Evolutionary conservation across 2,113 vertebrate genomes (phyloP).

Genomic region (Hyperopisus bebe): DNA sequence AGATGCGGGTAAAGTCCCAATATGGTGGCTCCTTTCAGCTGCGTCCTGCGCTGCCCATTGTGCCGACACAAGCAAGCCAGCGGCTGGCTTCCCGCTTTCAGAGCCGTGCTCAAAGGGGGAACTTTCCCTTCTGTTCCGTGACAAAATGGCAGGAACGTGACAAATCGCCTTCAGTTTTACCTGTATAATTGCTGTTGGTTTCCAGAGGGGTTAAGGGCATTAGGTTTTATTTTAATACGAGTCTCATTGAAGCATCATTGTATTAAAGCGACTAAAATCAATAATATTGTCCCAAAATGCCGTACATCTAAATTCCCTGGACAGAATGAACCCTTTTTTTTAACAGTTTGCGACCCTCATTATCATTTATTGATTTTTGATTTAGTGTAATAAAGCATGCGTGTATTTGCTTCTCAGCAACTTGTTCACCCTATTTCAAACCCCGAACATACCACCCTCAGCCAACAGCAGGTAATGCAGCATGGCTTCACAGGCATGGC

Average conservation of each 20-base stretch:
- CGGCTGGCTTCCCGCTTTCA: background rate
- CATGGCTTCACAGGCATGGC: background rate
- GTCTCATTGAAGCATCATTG: background rate
- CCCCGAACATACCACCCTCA: background rate
- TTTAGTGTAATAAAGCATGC: background rate
- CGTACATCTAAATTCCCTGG: background rate
- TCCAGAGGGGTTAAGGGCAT: background rate
- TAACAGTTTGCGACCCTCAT: background rate
- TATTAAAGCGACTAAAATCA: background rate
- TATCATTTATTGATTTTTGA: background rate
- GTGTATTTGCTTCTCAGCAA: background rate
- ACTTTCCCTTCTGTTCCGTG: background rate
- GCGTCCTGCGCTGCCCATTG: constrained; percentile 27
- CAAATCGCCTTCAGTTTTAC: background rate
- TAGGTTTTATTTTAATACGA: background rate
- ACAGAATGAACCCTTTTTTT: background rate
- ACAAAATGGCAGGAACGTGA: background rate
- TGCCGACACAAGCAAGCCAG: constrained; percentile 26
- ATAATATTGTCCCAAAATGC: background rate
- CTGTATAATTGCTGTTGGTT: background rate
- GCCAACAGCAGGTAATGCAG: background rate
- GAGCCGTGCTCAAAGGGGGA: background rate
- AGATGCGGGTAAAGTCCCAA: constrained; percentile 34
- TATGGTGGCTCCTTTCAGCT: constrained; percentile 27
- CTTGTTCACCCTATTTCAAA: background rate